phyloP scores from a whole-genome alignment of 2,888 invertebrate species.

The Orthosia cruda region DNA sequence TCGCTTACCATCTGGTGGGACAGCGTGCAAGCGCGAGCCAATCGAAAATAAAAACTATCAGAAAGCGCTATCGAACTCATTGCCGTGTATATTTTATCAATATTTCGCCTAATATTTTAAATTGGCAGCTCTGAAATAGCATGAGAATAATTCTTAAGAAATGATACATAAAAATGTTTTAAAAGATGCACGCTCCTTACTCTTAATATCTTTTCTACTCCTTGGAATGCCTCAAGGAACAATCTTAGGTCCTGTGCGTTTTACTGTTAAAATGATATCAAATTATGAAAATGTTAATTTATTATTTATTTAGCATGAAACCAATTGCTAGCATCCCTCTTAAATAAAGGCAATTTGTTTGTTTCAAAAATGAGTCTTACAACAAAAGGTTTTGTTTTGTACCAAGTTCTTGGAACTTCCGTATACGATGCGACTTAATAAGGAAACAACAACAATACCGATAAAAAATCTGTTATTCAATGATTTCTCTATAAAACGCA shows the following conservation, averaged over 20 bases:
- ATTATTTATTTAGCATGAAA: neutral
- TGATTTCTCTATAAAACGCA: conserved; percentile 54
- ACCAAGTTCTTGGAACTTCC: conserved; percentile 55
- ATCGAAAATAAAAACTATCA: too few species aligned
- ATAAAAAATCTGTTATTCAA: conserved; percentile 54
- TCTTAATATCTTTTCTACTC: neutral
- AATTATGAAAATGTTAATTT: neutral
- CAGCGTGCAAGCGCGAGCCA: too few species aligned
- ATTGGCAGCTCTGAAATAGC: neutral
- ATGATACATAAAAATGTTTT: neutral
- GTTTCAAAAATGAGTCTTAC: conserved; percentile 14
- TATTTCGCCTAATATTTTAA: neutral
- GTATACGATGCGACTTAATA: conserved; percentile 47
- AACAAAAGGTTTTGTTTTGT: conserved; percentile 30
- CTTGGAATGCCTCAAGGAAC: conserved; percentile 13
- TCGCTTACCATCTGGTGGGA: too few species aligned
- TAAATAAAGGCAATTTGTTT: neutral
- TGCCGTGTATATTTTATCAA: neutral
- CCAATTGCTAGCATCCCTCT: neutral
- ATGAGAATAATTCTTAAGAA: neutral
- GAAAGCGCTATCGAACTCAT: neutral
- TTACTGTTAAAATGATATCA: neutral
- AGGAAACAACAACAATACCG: conserved; percentile 57
- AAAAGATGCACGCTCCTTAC: neutral
- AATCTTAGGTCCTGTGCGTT: conserved; percentile 15